phyloP scores from a whole-genome alignment of 2,888 invertebrate species.

The Chrysolina americana region DNA sequence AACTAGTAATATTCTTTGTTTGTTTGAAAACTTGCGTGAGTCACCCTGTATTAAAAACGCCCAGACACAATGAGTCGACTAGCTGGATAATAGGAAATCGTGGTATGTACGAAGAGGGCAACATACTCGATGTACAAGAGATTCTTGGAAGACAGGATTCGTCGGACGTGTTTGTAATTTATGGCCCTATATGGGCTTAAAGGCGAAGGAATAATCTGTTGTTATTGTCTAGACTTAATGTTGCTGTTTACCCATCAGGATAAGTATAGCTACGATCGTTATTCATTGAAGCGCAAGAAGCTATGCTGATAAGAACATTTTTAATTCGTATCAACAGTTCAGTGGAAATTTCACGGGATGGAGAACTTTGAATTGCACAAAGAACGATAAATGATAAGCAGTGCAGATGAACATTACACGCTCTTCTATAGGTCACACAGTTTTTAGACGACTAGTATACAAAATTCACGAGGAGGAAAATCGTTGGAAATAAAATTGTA shows the following conservation, averaged over 20 bases:
- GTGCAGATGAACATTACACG: no score
- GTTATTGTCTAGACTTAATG: not conserved
- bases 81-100: not conserved
- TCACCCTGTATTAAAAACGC: not conserved
- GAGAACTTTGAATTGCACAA: no score
- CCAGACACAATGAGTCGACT: not conserved
- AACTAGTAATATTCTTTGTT: no score
- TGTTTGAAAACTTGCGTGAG: not conserved
- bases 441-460: no score
- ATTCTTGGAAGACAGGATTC: constrained; percentile 16
- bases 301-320: no score
- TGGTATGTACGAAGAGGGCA: constrained; percentile 5
- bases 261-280: not conserved
- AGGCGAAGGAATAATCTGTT: not conserved
- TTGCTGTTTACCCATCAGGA: not conserved
- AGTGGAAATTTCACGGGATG: no score
- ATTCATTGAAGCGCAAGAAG: no score
- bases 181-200: not conserved
- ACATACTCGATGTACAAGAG: not conserved
- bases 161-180: constrained; percentile 10
- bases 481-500: no score
- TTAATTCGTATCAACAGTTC: no score
- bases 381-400: no score
- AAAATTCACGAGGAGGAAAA: no score
- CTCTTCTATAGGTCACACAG: no score